Evolutionary conservation across 2,888 invertebrate species (phyloP), one percentile per base, ranked within the genome.

Genomic region (Incurvaria masculella): DNA sequence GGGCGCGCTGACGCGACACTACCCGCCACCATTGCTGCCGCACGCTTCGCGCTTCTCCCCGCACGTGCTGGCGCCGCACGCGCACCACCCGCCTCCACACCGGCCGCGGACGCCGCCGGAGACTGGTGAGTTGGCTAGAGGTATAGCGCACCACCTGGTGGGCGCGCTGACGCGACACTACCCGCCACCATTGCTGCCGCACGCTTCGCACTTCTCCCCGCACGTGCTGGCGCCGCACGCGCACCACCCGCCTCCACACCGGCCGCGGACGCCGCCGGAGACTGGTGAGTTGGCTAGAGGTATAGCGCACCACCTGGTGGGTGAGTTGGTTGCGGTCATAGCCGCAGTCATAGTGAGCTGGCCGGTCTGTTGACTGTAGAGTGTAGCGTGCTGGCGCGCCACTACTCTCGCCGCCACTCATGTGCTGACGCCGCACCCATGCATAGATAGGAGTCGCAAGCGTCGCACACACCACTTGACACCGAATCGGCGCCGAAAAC

Each of bases 121-220:
- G 11, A 33, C 8, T n/a, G 33, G 33, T 33, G 3, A 14, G 33
- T 10, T 23, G n/a, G n/a, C n/a, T n/a, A n/a, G n/a, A 89, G 89
- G 89, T 54, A 86, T 89, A 60, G 88, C 88, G 1, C 89, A 89
- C 60, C 89, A 88, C 64, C 62, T 88, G 53, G 86, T 87, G 6
- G 84, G 86, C 19, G 83, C 85, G 1, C 68, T 83, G 14, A 87
- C 87, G 43, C 83, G 87, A 69, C 81, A 83, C 57, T 78, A 78
- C 54, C 73, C 80, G 0, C 74, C 81, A 8, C 75, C 63, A 2
- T 65, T 79, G 50, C 58, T 82, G 64, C n/a, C 82, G 54, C 71
- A 81, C 61, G 6, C 65, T 65, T 64, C 81, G 47, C 84, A 82
- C 60, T 82, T 79, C 72, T 83, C 79, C 56, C 82, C 70, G 53